phyloP scores from a whole-genome alignment of 2,113 vertebrate genomes.

The Paramormyrops kingsleyae region DNA sequence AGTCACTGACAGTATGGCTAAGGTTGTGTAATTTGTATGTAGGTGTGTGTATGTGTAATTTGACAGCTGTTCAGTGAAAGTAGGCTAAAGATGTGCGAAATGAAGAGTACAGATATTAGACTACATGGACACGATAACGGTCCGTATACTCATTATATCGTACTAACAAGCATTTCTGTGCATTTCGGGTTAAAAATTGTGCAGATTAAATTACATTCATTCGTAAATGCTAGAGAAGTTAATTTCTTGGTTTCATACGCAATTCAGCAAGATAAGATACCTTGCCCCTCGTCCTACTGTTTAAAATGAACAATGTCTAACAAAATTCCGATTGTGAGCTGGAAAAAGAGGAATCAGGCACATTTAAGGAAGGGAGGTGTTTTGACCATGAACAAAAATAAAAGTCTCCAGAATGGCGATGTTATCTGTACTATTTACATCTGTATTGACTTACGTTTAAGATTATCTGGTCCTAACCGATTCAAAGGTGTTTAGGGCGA shows the following conservation, averaged over 20 bases:
- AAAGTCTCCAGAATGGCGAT: background rate
- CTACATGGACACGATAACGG: background rate
- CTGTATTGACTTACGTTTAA: background rate
- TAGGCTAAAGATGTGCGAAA: background rate
- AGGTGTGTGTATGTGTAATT: background rate
- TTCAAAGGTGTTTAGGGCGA: background rate
- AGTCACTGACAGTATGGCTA: background rate
- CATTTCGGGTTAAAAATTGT: background rate
- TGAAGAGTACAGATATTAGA: background rate
- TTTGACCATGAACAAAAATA: background rate
- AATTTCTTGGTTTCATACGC: background rate
- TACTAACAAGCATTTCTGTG: background rate
- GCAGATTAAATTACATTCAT: background rate
- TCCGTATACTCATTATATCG: background rate
- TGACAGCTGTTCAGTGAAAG: background rate
- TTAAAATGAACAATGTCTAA: background rate
- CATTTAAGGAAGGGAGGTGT: background rate
- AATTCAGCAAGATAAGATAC: background rate
- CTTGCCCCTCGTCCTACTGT: background rate
- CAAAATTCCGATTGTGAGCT: background rate
- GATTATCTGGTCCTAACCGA: background rate
- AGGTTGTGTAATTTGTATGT: background rate
- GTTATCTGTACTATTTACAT: background rate
- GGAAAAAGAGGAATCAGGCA: background rate
- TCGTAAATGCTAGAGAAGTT: background rate